Percentiles rank a stretch among this genome's conserved stretches.
These are phyloP conservation scores for Charina bottae DNA, from an alignment of 2,113 vertebrate genomes.

Conservation along the genomic window DNA sequence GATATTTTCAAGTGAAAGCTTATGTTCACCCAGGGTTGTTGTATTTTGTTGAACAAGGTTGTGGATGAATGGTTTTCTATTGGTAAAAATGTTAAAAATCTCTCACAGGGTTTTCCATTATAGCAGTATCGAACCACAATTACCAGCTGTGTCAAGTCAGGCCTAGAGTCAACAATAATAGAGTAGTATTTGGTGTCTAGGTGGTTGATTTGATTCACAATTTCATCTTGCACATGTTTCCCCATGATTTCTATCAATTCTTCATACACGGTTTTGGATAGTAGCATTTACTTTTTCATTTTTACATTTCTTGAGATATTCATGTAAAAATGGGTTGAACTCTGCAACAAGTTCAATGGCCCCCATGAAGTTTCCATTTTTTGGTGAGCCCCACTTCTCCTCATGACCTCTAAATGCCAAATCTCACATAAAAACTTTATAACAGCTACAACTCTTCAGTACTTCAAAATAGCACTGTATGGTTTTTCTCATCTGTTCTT, in stretches of 20 bases:
- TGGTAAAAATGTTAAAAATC: too few species aligned
- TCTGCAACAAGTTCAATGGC: background rate
- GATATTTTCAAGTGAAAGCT: too few species aligned
- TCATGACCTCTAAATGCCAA: constrained; percentile 5
- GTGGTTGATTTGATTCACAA: background rate
- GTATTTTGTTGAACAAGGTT: too few species aligned
- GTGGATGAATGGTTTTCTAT: too few species aligned
- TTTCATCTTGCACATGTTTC: background rate
- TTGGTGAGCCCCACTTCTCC: background rate
- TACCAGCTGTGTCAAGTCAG: too few species aligned
- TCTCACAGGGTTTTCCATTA: too few species aligned
- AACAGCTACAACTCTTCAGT: background rate
- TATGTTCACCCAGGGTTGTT: too few species aligned
- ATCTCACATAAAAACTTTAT: background rate
- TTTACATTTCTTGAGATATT: background rate
- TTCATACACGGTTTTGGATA: background rate
- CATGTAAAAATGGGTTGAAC: background rate
- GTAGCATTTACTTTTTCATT: constrained; percentile 1
- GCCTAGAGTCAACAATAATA: too few species aligned
- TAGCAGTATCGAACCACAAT: too few species aligned
- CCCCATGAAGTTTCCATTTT: background rate
- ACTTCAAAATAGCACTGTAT: constrained; percentile 11
- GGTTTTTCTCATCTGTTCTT: constrained; percentile 2
- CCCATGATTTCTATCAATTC: background rate
- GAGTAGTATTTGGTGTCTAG: background rate